Percentiles rank a stretch among this genome's conserved stretches.
Conservation (phyloP, 2,113 vertebrate genomes). For the Chauna torquata region DNA sequence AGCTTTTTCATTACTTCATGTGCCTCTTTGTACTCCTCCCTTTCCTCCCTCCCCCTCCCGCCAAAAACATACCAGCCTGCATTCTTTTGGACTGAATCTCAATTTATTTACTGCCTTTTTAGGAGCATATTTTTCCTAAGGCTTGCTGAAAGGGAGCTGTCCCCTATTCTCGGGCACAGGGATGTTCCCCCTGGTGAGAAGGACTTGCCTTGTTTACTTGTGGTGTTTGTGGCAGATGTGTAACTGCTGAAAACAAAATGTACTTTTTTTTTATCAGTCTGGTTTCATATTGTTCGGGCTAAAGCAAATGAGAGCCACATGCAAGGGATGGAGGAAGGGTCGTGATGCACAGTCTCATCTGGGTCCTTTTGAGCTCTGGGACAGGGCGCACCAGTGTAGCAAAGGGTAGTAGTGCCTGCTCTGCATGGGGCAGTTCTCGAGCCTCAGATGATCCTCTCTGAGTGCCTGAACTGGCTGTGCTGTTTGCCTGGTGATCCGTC, state of each 20-base stretch:
- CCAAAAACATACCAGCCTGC: background rate
- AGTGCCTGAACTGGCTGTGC: constrained; percentile 15
- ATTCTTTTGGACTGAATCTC: background rate
- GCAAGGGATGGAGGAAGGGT: background rate
- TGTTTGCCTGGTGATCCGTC: constrained; percentile 33
- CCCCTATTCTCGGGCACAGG: background rate
- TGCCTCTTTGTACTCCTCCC: background rate
- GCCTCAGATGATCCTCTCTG: background rate
- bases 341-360: background rate
- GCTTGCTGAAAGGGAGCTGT: background rate
- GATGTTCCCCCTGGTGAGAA: background rate
- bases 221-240: background rate
- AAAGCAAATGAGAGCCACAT: background rate
- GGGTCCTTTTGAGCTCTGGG: background rate
- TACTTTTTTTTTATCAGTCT: background rate
- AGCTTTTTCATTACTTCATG: background rate
- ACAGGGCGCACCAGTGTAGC: background rate
- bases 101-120: constrained; percentile 35
- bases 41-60: background rate
- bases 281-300: background rate
- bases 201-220: background rate
- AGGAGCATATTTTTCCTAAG: background rate
- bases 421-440: background rate
- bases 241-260: constrained; percentile 1
- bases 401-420: background rate